Percentiles rank a stretch among this genome's conserved stretches.
Conservation (phyloP, 2,113 vertebrate genomes). For the Dinomys branickii region DNA sequence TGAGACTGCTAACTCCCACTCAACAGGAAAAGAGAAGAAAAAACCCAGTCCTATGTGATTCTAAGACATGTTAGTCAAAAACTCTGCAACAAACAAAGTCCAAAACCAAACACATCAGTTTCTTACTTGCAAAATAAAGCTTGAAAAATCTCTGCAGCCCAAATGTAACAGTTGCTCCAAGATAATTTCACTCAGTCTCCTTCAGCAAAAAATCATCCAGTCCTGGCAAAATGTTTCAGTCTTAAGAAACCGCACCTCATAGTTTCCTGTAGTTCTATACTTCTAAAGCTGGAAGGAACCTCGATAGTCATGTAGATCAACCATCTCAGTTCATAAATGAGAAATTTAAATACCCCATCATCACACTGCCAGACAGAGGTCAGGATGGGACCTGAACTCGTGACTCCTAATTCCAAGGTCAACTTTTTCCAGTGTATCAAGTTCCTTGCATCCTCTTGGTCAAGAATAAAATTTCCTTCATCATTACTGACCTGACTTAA, state of each 20-base stretch:
- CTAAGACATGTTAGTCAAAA: background rate
- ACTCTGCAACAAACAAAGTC: background rate
- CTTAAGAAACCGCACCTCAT: background rate
- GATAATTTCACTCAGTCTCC: background rate
- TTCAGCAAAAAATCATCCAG: background rate
- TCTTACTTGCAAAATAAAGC: background rate
- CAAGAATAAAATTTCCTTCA: conserved; percentile 60
- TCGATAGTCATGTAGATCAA: background rate
- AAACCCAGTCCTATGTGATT: background rate
- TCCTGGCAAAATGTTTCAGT: background rate
- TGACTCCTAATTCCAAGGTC: conserved; percentile 51
- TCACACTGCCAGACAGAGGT: conserved; percentile 34
- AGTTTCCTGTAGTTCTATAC: background rate
- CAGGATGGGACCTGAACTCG: conserved; percentile 59
- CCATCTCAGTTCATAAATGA: background rate
- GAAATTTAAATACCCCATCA: conserved; percentile 16
- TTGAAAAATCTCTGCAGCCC: background rate
- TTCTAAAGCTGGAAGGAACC: background rate
- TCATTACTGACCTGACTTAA: background rate
- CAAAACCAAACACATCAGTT: background rate
- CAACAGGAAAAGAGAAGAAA: background rate
- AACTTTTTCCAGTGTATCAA: conserved; percentile 64
- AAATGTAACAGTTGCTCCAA: background rate
- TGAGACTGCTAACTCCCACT: background rate
- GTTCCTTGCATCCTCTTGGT: conserved; percentile 51